Evolutionary conservation across 2,113 vertebrate species (phyloP).

Genomic region (Gymnogyps californianus): DNA sequence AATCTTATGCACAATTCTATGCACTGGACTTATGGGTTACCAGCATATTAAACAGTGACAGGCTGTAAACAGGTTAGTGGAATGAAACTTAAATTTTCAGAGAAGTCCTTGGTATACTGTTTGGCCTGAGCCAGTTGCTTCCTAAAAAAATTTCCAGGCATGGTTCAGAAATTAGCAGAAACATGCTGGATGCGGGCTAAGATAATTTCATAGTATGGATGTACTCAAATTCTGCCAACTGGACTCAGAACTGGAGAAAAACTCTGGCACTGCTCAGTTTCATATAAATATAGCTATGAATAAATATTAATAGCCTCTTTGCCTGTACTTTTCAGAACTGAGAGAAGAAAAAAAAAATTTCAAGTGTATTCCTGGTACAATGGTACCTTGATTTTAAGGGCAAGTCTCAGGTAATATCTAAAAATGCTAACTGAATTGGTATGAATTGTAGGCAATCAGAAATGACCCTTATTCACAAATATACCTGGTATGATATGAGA

Average conservation of each 20-base stretch:
- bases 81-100: not conserved
- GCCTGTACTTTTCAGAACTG: not conserved
- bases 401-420: not conserved
- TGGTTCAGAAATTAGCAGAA: not conserved
- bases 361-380: not conserved
- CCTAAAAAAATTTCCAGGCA: not conserved
- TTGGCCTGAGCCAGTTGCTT: not conserved
- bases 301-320: not conserved
- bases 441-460: not conserved
- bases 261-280: not conserved
- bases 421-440: not conserved
- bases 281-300: not conserved
- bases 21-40: not conserved
- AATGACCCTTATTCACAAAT: not conserved
- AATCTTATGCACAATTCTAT: not conserved
- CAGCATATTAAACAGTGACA: not conserved
- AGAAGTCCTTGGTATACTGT: not conserved
- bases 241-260: not conserved
- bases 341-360: not conserved
- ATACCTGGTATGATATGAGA: not conserved
- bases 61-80: not conserved
- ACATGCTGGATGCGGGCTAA: not conserved
- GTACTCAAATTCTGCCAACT: constrained; percentile 19
- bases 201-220: not conserved
- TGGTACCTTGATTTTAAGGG: not conserved